A percentile compares a stretch with the other conserved stretches of the same genome.
Conservation (phyloP, 2,113 vertebrate species). For the Furnarius figulus region DNA sequence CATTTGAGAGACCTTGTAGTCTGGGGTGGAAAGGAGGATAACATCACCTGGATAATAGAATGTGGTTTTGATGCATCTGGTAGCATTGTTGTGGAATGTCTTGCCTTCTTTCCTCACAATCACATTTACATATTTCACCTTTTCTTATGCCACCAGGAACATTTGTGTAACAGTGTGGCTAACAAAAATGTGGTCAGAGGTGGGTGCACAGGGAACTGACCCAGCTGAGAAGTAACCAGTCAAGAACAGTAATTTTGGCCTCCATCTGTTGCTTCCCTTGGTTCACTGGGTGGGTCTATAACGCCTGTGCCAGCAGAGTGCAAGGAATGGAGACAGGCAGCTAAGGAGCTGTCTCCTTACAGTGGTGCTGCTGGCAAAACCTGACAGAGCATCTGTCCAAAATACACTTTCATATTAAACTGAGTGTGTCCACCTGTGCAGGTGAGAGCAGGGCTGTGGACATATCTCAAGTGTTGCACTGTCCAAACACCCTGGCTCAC, state of each 20-base stretch:
- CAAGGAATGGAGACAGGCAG: not conserved
- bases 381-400: not conserved
- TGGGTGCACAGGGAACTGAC: not conserved
- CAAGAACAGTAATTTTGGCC: not conserved
- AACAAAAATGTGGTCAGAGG: not conserved
- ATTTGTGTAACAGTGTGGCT: not conserved
- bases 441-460: not conserved
- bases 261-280: not conserved
- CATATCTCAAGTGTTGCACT: not conserved
- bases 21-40: not conserved
- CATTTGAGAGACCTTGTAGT: not conserved
- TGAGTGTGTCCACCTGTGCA: not conserved
- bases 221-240: not conserved
- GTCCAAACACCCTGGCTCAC: not conserved
- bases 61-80: not conserved
- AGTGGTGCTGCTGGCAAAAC: not conserved
- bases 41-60: not conserved
- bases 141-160: not conserved
- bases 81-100: not conserved
- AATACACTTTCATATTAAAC: not conserved
- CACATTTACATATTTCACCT: not conserved
- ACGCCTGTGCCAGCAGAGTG: not conserved
- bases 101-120: not conserved
- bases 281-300: not conserved
- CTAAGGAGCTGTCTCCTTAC: not conserved